A percentile compares a stretch with the other conserved stretches of the same genome.
Conservation (phyloP, 2,797 vertebrate genomes). For the Pseudomugil gertrudae region DNA sequence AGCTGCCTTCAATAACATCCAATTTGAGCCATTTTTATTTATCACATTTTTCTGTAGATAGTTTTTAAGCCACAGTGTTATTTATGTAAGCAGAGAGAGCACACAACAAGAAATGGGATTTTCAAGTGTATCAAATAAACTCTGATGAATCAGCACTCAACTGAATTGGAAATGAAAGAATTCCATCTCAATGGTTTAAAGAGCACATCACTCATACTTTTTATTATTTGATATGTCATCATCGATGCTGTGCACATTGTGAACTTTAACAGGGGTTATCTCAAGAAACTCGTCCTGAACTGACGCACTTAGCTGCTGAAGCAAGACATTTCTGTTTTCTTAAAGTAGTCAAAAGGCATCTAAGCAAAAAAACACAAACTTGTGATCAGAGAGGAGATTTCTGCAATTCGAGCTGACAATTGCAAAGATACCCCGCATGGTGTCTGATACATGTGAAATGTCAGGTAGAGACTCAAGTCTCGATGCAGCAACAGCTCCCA, state of each 20-base stretch:
- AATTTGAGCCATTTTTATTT: slow-evolving; percentile 19
- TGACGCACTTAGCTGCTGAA: slow-evolving; percentile 22
- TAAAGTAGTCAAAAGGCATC: slow-evolving; percentile 30
- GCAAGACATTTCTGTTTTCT: slow-evolving; percentile 34
- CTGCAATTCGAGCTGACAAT: slow-evolving; percentile 50
- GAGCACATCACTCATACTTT: slow-evolving; percentile 5
- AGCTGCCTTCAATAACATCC: slow-evolving; percentile 37
- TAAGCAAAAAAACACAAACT: slow-evolving; percentile 56
- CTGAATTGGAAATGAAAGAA: slow-evolving; percentile 31
- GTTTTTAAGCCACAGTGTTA: slow-evolving; percentile 24
- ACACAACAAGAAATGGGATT: slow-evolving; percentile 17
- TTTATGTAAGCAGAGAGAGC: slow-evolving; percentile 36
- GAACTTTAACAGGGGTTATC: slow-evolving; percentile 11
- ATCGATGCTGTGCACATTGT: slow-evolving; percentile 3
- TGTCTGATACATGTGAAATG: slow-evolving; percentile 43
- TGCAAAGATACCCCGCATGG: slow-evolving; percentile 29
- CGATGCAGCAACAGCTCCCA: slow-evolving; percentile 54
- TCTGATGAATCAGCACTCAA: slow-evolving; percentile 19
- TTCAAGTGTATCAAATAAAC: slow-evolving; percentile 26
- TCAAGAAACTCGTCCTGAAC: slow-evolving; percentile 25
- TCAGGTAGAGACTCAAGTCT: slow-evolving; percentile 50
- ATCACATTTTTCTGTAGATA: slow-evolving; percentile 9
- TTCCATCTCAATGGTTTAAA: slow-evolving; percentile 14
- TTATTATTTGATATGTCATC: slow-evolving; percentile 23
- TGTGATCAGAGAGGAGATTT: slow-evolving; percentile 46